phyloP scores from a whole-genome alignment of 2,888 invertebrate genomes.

The Standfussiana lucernea region DNA sequence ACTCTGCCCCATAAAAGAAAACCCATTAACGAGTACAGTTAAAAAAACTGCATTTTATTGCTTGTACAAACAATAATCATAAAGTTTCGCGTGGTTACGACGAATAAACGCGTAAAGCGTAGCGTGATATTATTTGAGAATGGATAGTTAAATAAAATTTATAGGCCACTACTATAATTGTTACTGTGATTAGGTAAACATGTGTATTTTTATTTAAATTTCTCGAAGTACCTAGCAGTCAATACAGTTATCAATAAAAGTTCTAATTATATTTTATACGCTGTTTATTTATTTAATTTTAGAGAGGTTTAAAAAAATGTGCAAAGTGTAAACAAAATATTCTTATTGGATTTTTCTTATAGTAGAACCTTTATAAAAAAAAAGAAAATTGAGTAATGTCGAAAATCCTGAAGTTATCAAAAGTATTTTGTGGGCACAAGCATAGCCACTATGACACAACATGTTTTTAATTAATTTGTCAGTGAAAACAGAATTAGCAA shows the following conservation, averaged over 20 bases:
- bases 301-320: not conserved
- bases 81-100: constrained; percentile 60
- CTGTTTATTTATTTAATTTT: not conserved
- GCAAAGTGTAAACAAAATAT: not conserved
- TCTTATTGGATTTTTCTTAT: not conserved
- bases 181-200: constrained; percentile 26
- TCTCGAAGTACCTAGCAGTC: not conserved
- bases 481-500: constrained; percentile 8
- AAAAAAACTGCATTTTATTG: constrained; percentile 44
- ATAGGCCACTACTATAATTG: constrained; percentile 30
- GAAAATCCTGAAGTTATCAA: too few relatives aligned
- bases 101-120: constrained; percentile 58
- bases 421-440: not conserved
- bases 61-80: constrained; percentile 55
- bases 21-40: constrained; percentile 28
- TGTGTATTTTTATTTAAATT: constrained; percentile 4
- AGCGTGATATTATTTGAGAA: constrained; percentile 66
- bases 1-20: constrained; percentile 14
- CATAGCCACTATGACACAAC: not conserved
- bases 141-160: constrained; percentile 47
- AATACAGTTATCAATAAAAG: not conserved
- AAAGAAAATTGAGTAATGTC: not conserved
- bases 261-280: not conserved
- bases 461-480: constrained; percentile 7
- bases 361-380: not conserved